These are phyloP conservation scores for Cheirogaleus medius DNA, from an alignment of 2,113 vertebrate species.

Conservation along the genomic window DNA sequence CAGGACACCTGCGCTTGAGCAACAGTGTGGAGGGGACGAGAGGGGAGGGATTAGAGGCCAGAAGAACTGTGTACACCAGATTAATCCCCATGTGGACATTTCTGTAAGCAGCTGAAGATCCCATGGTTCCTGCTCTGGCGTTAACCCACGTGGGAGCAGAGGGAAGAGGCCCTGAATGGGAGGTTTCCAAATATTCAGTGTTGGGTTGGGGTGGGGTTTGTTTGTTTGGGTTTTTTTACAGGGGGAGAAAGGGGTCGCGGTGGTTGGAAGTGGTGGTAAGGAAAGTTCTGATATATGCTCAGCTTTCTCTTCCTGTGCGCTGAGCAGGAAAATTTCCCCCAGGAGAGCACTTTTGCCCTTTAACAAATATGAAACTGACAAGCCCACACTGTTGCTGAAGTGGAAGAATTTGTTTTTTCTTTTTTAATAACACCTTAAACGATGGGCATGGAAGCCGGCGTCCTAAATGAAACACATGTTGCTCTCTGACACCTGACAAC, in stretches of 20 bases:
- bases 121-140: background rate
- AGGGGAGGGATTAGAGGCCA: background rate
- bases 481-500: conserved; percentile 40
- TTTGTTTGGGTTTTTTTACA: background rate
- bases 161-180: background rate
- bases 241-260: background rate
- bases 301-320: conserved; percentile 12
- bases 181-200: background rate
- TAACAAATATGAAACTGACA: conserved; percentile 59
- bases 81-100: background rate
- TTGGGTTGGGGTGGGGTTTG: background rate
- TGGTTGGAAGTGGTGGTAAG: background rate
- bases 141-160: background rate
- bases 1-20: background rate
- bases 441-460: background rate
- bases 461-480: conserved; percentile 50
- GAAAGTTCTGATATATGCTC: background rate
- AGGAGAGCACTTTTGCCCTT: conserved; percentile 63
- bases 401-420: background rate
- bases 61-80: background rate
- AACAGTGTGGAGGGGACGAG: background rate
- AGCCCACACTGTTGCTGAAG: background rate
- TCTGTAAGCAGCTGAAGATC: background rate
- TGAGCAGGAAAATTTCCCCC: conserved; percentile 32
- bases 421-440: conserved; percentile 51